Evolutionary conservation across 2,113 vertebrate species (phyloP).

Genomic region (Cyanistes caeruleus): DNA sequence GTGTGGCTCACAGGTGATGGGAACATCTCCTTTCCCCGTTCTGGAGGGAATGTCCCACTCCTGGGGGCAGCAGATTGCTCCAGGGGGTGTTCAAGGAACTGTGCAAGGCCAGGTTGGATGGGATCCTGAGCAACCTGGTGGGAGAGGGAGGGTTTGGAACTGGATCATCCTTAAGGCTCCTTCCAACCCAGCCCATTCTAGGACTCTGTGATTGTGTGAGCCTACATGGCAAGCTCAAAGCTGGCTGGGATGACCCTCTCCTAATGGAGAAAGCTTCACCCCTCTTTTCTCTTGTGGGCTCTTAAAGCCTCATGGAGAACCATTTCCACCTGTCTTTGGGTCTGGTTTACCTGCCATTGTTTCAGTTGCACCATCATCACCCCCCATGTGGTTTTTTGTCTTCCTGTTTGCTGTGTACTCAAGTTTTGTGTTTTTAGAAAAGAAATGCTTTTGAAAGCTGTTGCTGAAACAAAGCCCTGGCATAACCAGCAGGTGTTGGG

Average conservation of each 20-base stretch:
- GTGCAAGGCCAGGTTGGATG: neutral
- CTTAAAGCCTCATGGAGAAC: neutral
- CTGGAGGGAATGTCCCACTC: accelerated
- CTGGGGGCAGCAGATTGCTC: neutral
- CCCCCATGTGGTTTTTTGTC: accelerated
- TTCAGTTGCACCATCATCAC: neutral
- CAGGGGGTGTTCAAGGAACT: neutral
- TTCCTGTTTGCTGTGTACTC: neutral
- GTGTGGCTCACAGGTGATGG: accelerated
- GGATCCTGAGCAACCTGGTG: neutral
- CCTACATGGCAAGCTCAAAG: neutral
- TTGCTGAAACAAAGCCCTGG: constrained; percentile 22
- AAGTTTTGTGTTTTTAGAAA: neutral
- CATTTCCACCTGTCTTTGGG: accelerated
- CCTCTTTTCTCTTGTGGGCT: neutral
- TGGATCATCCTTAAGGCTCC: neutral
- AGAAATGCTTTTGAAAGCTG: neutral
- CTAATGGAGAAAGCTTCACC: neutral
- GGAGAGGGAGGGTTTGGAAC: neutral
- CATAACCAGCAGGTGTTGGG: neutral
- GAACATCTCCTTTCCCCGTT: accelerated
- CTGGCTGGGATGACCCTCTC: neutral
- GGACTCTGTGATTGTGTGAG: neutral
- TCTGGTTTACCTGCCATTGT: neutral
- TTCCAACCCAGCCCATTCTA: neutral